Percentiles rank a stretch among this genome's conserved stretches.
Evolutionary conservation across 2,113 vertebrate species (phyloP).

Genomic region (Thamnophis sirtalis): DNA sequence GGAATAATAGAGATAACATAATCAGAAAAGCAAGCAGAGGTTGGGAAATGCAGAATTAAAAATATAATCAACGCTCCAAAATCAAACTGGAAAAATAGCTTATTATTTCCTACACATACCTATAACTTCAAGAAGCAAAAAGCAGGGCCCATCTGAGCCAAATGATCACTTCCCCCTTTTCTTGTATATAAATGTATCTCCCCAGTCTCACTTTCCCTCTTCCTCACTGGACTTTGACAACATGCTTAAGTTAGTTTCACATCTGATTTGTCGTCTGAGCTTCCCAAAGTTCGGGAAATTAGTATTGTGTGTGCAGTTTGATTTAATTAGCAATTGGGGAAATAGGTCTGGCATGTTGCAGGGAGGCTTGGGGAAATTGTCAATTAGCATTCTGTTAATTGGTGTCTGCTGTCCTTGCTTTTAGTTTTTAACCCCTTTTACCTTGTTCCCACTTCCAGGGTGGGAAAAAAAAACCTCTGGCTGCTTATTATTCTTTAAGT

Average conservation of each 20-base stretch:
- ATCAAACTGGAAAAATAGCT: neutral
- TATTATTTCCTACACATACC: neutral
- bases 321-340: slow-evolving; percentile 86
- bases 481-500: slow-evolving; percentile 82
- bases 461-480: slow-evolving; percentile 66
- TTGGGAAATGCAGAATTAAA: neutral
- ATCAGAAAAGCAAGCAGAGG: neutral
- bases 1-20: neutral
- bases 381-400: slow-evolving; percentile 86
- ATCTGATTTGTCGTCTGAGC: slow-evolving; percentile 76
- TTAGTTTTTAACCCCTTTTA: slow-evolving; percentile 86
- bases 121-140: neutral
- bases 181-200: slow-evolving; percentile 43
- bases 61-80: neutral
- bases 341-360: slow-evolving; percentile 80
- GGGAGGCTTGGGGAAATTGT: slow-evolving; percentile 82
- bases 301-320: slow-evolving; percentile 77
- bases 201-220: neutral
- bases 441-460: slow-evolving; percentile 75
- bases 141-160: slow-evolving; percentile 29
- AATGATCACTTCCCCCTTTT: neutral
- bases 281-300: slow-evolving; percentile 79
- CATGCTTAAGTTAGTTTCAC: slow-evolving; percentile 70
- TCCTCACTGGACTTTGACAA: slow-evolving; percentile 61
- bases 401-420: slow-evolving; percentile 81